A percentile compares a stretch with the other conserved stretches of the same genome.
Evolutionary conservation across 2,888 invertebrate genomes (phyloP).

Genomic region (Trichogramma evanescens): DNA sequence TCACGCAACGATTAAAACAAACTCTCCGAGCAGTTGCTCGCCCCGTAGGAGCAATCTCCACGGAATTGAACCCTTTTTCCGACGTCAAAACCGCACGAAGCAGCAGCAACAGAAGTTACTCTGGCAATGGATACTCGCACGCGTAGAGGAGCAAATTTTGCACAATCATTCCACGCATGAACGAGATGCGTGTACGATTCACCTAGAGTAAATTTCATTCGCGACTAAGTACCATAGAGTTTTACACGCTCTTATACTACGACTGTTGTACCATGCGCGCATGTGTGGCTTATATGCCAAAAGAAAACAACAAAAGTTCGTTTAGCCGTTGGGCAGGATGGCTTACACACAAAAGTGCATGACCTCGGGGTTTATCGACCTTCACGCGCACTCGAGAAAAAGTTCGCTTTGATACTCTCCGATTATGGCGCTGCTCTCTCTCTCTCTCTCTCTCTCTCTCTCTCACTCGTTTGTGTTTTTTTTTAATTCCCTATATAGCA

Average conservation of each 20-base stretch:
- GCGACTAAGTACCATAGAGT: too few relatives aligned
- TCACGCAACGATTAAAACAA: conserved; percentile 5
- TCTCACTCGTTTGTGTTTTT: background rate
- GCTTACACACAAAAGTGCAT: too few relatives aligned
- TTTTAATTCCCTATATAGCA: conserved; percentile 1
- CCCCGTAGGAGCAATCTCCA: background rate
- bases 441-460: background rate
- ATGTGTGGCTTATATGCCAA: background rate
- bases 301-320: background rate
- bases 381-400: conserved; percentile 1
- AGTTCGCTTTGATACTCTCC: background rate
- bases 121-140: too few relatives aligned
- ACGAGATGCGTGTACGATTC: too few relatives aligned
- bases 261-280: background rate
- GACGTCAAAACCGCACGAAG: background rate
- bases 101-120: too few relatives aligned
- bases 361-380: too few relatives aligned
- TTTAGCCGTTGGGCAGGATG: too few relatives aligned
- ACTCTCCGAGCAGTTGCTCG: background rate
- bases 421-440: conserved; percentile 7
- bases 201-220: too few relatives aligned
- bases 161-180: too few relatives aligned
- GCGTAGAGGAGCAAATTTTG: too few relatives aligned
- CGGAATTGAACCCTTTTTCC: conserved; percentile 3
- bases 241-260: background rate